Base-by-base conservation (phyloP, 1,140 invertebrate genomes). In the Trichoplusia ni region DNA sequence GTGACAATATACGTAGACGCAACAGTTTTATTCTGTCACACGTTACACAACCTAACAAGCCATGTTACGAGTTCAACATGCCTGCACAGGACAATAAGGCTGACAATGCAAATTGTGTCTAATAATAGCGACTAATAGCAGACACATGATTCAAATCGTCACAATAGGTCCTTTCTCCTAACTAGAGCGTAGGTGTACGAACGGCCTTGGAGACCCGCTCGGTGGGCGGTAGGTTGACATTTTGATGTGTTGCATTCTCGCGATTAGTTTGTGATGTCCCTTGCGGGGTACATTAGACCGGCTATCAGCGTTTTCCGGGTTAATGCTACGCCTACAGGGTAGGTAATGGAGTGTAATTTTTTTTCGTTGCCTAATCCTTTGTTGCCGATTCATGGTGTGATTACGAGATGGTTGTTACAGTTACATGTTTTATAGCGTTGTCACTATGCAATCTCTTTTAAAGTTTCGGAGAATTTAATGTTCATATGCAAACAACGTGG, bases 141-240 rank as follows among this genome's bases (percentile, higher is more conserved):
- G 53, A 42, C 53, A 58, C 53, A 58, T 58, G 53, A 58, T 58
- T 58, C 53, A 58, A 40, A 40, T 11, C 6, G 37, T 42, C 53
- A 58, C 53, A 58, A 58, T 58, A 70, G 62, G 65, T 75, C 77
- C 81, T 83, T 80, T 83, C 78, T 77, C 73, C 69, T 67, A 79
- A 79, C 67, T 75, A 69, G 76, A 68, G 61, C 76, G 81, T 85
- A 77, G 82, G 81, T 73, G 72, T 60, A 53, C 33, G 6, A 21
- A 42, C 25, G 60, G 47, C 60, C 60, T 63, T 63, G 60, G 19
- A 51, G 11, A 38, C 60, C 60, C 23, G 19, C 19, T 21, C 16
- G 2, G 51, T 58, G 42, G 40, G 73, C 73, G 70, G 75, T 70
- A 63, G 68, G 74, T 64, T 78, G 75, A 69, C 75, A 76, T 80